These are phyloP conservation scores for Hyaena hyaena DNA, from an alignment of 2,113 vertebrate genomes.

Conservation along the genomic window DNA sequence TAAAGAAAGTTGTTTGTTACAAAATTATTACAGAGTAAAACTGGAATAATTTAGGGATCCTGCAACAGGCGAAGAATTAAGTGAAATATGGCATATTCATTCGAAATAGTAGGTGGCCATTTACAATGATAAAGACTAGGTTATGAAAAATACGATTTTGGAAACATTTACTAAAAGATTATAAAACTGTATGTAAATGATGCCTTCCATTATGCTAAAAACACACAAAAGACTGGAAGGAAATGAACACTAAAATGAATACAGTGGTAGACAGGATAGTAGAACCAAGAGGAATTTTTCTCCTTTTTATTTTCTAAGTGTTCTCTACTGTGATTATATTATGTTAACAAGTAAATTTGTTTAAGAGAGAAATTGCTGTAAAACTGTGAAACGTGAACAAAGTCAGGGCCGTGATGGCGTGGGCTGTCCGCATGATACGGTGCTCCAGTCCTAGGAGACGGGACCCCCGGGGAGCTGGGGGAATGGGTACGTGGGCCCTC, in stretches of 20 bases:
- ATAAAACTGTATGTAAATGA: neutral
- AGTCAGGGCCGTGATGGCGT: fast-evolving
- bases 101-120: neutral
- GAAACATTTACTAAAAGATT: neutral
- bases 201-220: neutral
- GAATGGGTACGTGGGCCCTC: neutral
- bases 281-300: neutral
- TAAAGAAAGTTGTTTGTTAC: neutral
- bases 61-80: neutral
- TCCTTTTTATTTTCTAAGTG: neutral
- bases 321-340: neutral
- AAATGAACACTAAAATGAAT: neutral
- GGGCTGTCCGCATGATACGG: fast-evolving
- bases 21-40: conserved; percentile 12
- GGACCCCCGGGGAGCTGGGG: neutral
- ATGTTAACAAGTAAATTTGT: neutral
- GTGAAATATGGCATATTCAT: neutral
- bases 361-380: neutral
- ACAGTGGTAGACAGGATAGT: fast-evolving
- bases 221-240: neutral
- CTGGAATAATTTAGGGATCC: neutral
- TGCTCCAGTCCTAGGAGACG: fast-evolving
- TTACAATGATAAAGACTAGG: neutral
- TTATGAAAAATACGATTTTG: neutral
- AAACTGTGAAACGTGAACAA: neutral